These are phyloP conservation scores for Steinernema carpocapsae DNA, from an alignment of 2,888 invertebrate genomes.

Conservation along the genomic window DNA sequence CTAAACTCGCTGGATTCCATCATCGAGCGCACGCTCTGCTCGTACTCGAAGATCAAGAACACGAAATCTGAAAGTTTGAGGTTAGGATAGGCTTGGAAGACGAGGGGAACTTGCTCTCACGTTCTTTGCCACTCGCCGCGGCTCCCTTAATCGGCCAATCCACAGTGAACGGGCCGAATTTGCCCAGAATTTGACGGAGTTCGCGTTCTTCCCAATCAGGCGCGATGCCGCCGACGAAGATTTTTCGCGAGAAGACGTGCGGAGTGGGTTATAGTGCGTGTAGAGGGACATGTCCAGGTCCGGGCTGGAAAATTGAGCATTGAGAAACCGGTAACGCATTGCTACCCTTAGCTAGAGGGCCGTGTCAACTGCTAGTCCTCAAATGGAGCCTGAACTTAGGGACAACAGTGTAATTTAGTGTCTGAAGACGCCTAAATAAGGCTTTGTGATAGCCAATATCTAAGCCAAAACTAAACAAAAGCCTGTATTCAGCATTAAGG, in stretches of 20 bases:
- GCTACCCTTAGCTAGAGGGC: too few relatives aligned
- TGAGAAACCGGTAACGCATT: too few relatives aligned
- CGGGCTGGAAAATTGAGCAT: slow-evolving; percentile 5
- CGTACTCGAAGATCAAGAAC: slow-evolving; percentile 11
- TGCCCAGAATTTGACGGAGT: background rate
- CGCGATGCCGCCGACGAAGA: slow-evolving; percentile 2
- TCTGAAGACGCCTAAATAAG: too few relatives aligned
- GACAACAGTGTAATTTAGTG: too few relatives aligned
- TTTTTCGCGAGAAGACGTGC: slow-evolving; percentile 3
- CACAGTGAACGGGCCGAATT: slow-evolving; percentile 1
- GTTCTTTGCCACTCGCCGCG: background rate
- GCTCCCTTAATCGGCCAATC: slow-evolving; percentile 22
- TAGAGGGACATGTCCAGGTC: background rate
- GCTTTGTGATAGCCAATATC: too few relatives aligned
- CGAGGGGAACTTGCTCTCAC: background rate
- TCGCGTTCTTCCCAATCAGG: slow-evolving; percentile 21
- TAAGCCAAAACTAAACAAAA: too few relatives aligned
- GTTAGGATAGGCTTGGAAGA: background rate
- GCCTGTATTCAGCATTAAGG: too few relatives aligned
- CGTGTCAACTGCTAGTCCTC: too few relatives aligned
- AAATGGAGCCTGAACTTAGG: too few relatives aligned
- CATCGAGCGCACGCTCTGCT: slow-evolving; percentile 18
- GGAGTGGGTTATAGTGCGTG: slow-evolving; percentile 18
- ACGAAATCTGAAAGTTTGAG: background rate
- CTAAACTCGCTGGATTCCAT: background rate